Evolutionary conservation across 2,113 vertebrate genomes (phyloP), one percentile per base, ranked within the genome.

Genomic region (Mus spicilegus): DNA sequence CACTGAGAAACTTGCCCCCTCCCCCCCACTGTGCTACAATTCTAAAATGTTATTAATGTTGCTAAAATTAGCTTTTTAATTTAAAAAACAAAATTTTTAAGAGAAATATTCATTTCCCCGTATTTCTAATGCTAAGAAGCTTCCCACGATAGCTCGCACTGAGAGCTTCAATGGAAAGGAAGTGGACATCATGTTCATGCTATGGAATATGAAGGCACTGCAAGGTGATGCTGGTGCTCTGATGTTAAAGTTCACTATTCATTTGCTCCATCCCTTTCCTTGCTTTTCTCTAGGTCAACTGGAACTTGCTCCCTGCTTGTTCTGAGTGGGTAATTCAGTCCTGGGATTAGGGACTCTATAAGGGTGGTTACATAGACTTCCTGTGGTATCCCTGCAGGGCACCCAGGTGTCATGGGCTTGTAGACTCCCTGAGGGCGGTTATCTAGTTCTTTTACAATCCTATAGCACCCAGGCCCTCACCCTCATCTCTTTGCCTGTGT

Each of bases 401-500:
- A 49, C 2, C 24, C 42, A 30, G 30, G 30, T 20, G 12, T 39
- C 67, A 22, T 42, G 24, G 16, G 36, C 56, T 69, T 36, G 5
- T 26, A 7, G 16, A 46, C 75, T 65, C 22, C 69, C 17, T 24
- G 24, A 56, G 46, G 26, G 24, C 8, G 28, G 61, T 91, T 69
- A 61, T 30, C 24, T 10, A 19, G 61, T 76, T 78, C 75, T 46
- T 1, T 30, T 9, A 42, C n/a, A 42, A 24, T 42, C 20, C n/a
- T 17, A 72, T 39, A 72, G 17, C 22, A 42, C 61, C 56, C 4
- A 77, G 80, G 56, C 58, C 77, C 58, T n/a, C 4, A 76, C 61
- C 58, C 58, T 82, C 72, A 30, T 13, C 26, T 94, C 75, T 97
- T 97, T 89, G 49, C 81, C 17, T 70, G 3, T 33, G 42, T 93